These are phyloP conservation scores for Xenopus borealis DNA, from an alignment of 2,113 vertebrate species.

Conservation along the genomic window DNA sequence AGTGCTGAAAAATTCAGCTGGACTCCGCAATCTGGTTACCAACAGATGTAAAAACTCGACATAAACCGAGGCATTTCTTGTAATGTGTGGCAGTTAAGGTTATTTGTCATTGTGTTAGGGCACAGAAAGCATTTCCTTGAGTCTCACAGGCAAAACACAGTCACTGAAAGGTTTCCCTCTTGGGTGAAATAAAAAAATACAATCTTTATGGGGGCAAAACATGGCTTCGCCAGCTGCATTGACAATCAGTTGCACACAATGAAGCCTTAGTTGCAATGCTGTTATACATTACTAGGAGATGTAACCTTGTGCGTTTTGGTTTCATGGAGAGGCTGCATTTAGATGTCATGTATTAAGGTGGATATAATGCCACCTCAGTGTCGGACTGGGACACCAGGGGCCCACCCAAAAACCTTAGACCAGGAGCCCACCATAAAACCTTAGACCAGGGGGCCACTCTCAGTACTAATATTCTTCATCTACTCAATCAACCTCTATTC, in stretches of 20 bases:
- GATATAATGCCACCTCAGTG: too few relatives aligned
- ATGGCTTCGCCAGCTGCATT: neutral
- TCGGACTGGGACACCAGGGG: too few relatives aligned
- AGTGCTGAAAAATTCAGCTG: neutral
- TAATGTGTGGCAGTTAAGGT: constrained; percentile 19
- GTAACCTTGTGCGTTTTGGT: too few relatives aligned
- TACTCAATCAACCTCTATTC: too few relatives aligned
- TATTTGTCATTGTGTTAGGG: constrained; percentile 20
- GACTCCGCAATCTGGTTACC: constrained; percentile 3
- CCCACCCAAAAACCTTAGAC: too few relatives aligned
- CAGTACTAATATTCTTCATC: too few relatives aligned
- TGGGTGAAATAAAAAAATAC: constrained; percentile 8
- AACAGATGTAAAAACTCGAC: constrained; percentile 14
- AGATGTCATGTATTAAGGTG: too few relatives aligned
- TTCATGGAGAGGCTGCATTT: too few relatives aligned
- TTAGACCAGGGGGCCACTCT: too few relatives aligned
- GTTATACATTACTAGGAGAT: neutral
- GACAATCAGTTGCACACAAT: neutral
- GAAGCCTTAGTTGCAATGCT: neutral
- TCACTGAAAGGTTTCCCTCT: constrained; percentile 9
- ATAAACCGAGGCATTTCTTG: constrained; percentile 14
- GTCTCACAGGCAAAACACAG: constrained; percentile 15
- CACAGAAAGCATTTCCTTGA: constrained; percentile 11
- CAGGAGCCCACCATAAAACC: too few relatives aligned
- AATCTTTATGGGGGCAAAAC: neutral